phyloP scores from a whole-genome alignment of 2,113 vertebrate genomes.

The Phoxinus phoxinus region DNA sequence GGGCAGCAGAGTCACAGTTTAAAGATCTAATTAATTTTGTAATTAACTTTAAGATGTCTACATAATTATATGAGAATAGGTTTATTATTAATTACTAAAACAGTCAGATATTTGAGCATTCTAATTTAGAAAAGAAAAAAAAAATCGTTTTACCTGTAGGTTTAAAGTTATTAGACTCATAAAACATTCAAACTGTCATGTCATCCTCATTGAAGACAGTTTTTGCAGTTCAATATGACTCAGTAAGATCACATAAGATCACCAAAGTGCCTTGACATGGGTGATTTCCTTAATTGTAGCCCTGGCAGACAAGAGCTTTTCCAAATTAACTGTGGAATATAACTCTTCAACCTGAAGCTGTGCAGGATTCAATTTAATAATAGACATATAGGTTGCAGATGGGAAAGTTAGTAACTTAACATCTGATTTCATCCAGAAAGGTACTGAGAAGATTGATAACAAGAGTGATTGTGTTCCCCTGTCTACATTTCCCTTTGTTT shows the following conservation, averaged over 20 bases:
- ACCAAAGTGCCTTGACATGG: constrained; percentile 27
- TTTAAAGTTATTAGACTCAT: neutral
- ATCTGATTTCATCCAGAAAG: constrained; percentile 10
- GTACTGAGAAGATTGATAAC: constrained; percentile 46
- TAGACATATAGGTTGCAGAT: constrained; percentile 43
- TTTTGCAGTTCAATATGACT: constrained; percentile 9
- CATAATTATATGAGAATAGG: neutral
- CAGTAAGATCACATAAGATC: constrained; percentile 43
- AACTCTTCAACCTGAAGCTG: constrained; percentile 57
- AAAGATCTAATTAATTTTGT: constrained; percentile 5
- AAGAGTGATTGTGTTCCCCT: constrained; percentile 5
- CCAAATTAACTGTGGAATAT: constrained; percentile 55
- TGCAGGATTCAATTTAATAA: constrained; percentile 54
- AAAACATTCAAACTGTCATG: neutral
- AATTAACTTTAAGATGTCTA: constrained; percentile 12
- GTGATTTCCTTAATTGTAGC: constrained; percentile 49
- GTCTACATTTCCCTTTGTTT: constrained; percentile 43
- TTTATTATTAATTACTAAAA: neutral
- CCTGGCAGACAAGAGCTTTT: constrained; percentile 44
- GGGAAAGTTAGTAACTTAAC: constrained; percentile 25
- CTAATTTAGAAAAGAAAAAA: neutral
- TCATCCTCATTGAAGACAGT: constrained; percentile 32
- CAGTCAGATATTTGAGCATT: neutral
- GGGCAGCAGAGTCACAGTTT: constrained; percentile 22
- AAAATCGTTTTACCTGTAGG: neutral